Evolutionary conservation across 2,888 invertebrate species (phyloP), one percentile per base, ranked within the genome.

Genomic region (Lasioglossum vierecki): DNA sequence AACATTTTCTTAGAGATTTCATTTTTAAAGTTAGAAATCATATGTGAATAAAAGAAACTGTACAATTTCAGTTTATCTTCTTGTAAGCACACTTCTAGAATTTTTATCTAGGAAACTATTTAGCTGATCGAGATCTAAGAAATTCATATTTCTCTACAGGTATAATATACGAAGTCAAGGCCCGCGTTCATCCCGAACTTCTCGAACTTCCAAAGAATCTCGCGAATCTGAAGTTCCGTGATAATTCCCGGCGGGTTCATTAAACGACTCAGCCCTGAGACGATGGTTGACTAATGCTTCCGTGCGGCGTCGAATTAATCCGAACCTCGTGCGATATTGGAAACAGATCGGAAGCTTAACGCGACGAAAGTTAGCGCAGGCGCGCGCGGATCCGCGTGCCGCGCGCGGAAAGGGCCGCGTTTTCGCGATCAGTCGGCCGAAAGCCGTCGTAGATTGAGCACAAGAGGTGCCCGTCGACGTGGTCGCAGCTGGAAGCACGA

Each of bases 371-470:
- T 26, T 18, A 74, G 70, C 49, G 88, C 90, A 86, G 79, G 88
- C 84, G 88, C 87, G 84, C 46, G 80, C 60, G 26, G 41, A 83
- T 35, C 68, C 41, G 80, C 68, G 82, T 86, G 89, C 26, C 26
- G 70, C 83, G 87, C 85, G 84, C 83, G 77, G 82, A 85, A 82
- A 68, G 83, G 76, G 79, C 78, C 85, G 87, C 86, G 85, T 88
- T 89, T 88, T 88, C 89, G 86, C 83, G 68, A 89, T 18, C 92
- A 93, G 93, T 93, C 91, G 92, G 93, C 92, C 88, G 88, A 89
- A 90, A 89, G 93, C 92, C 92, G 91, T 84, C 88, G 91, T 80
- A 85, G 80, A 79, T 60, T 73, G 68, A 82, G 84, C 76, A 86
- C 70, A 84, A 79, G 76, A 79, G 75, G 73, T 80, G 77, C 82